Evolutionary conservation across 1,140 invertebrate species (phyloP), one percentile per base, ranked within the genome.

Genomic region (Diplogasteroides magnus): DNA sequence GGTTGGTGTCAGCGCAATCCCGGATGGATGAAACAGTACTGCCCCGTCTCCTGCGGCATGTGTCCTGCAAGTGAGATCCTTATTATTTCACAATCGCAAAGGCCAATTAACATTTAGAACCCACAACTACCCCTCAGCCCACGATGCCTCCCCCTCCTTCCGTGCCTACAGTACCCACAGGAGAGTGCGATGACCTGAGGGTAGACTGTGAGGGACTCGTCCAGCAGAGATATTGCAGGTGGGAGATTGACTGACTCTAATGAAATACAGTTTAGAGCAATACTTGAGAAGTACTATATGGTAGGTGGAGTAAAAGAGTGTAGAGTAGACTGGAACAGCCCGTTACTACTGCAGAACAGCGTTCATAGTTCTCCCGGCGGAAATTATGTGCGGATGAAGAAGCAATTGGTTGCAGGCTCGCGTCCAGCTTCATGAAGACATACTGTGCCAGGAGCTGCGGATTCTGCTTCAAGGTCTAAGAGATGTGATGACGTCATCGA

Each of bases 171-270:
- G 56, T 71, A 32, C 48, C 65, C 32, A 29, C 67, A 15, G 56
- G 60, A 48, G 74, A 72, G 79, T 78, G 79, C 76, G 68, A 84
- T 83, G 76, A 83, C 84, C 1, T 87, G 81, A 76, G 83, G 78
- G 73, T 81, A 69, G 74, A 86, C 83, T 78, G 77, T 79, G 80
- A 79, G 68, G 80, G 74, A 61, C 67, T 82, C 31, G 78, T 77
- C 31, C 69, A 71, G 65, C 69, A 71, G 29, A 82, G 80, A 28
- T 72, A 67, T 2, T 55, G 23, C n/a, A n/a, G 29, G 2, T 59
- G 48, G 29, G 2, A n/a, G n/a, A n/a, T n/a, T n/a, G n/a, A n/a
- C n/a, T n/a, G n/a, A n/a, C n/a, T n/a, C n/a, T n/a, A n/a, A n/a
- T n/a, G n/a, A n/a, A n/a, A n/a, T n/a, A n/a, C n/a, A n/a, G n/a